phyloP scores from a whole-genome alignment of 2,113 vertebrate genomes.

The Poeciliopsis turrubarensis region DNA sequence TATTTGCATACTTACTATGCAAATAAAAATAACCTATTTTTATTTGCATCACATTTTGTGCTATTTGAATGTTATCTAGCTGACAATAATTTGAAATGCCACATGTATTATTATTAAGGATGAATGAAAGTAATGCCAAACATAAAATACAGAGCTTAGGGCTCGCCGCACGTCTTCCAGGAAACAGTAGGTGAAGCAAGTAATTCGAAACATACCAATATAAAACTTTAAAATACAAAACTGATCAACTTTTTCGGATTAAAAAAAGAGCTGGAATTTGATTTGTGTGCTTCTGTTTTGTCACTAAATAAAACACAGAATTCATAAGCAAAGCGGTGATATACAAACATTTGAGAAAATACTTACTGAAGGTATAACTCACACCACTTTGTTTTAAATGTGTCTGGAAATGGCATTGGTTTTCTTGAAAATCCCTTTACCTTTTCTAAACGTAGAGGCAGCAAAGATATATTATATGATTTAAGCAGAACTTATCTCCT shows the following conservation, averaged over 20 bases:
- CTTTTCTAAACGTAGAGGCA: no score
- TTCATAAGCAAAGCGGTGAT: neutral
- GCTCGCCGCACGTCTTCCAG: neutral
- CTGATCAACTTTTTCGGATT: neutral
- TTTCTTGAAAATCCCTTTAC: neutral
- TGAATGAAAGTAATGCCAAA: no score
- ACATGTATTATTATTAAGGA: no score
- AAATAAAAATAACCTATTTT: no score
- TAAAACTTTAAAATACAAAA: neutral
- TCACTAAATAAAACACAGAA: neutral
- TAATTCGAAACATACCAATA: neutral
- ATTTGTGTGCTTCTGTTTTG: neutral
- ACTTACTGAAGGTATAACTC: neutral
- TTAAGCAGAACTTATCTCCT: no score
- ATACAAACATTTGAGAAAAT: neutral
- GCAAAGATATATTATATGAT: neutral
- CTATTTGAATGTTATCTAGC: no score
- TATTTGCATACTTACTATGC: no score
- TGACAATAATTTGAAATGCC: no score
- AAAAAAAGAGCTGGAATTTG: neutral
- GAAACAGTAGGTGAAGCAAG: neutral
- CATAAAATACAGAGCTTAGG: no score
- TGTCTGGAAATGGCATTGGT: neutral
- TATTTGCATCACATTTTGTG: no score
- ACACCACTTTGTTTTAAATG: neutral